Conservation (phyloP, 2,797 vertebrate genomes). For the Sphaeramia orbicularis region DNA sequence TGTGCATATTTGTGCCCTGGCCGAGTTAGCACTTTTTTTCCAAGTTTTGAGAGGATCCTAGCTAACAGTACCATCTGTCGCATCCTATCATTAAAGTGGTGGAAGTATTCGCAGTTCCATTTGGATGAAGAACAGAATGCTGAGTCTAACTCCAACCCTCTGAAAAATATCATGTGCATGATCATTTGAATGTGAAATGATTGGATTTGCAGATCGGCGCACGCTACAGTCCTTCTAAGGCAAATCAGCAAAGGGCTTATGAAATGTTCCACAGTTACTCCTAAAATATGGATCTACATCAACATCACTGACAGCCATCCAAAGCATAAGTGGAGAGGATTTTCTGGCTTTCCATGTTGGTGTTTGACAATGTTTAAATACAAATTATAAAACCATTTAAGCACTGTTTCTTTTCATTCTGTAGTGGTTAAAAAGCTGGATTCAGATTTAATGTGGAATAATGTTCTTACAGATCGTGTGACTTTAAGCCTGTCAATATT, state of each 20-base stretch:
- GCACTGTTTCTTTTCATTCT: background rate
- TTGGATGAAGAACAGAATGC: background rate
- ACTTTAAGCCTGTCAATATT: constrained; percentile 4
- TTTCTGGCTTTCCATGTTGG: background rate
- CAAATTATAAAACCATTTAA: background rate
- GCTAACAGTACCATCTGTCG: constrained; percentile 43
- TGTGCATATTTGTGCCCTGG: constrained; percentile 33
- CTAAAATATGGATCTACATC: constrained; percentile 16
- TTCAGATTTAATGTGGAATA: background rate
- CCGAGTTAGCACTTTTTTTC: constrained; percentile 28
- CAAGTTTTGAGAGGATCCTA: constrained; percentile 19
- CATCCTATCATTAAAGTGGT: constrained; percentile 7
- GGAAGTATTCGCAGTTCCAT: constrained; percentile 13
- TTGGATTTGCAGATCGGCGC: constrained; percentile 39
- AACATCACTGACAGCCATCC: constrained; percentile 10
- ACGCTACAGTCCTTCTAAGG: constrained; percentile 26
- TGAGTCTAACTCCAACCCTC: constrained; percentile 26
- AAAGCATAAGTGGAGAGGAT: background rate
- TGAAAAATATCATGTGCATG: constrained; percentile 24
- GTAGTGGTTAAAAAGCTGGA: background rate
- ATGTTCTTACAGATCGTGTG: constrained; percentile 1
- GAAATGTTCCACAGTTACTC: constrained; percentile 27
- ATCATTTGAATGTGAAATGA: constrained; percentile 33
- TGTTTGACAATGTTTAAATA: background rate
- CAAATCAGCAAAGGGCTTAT: constrained; percentile 22